Conservation (phyloP, 2,113 vertebrate species). For the Terrapene triunguis region DNA sequence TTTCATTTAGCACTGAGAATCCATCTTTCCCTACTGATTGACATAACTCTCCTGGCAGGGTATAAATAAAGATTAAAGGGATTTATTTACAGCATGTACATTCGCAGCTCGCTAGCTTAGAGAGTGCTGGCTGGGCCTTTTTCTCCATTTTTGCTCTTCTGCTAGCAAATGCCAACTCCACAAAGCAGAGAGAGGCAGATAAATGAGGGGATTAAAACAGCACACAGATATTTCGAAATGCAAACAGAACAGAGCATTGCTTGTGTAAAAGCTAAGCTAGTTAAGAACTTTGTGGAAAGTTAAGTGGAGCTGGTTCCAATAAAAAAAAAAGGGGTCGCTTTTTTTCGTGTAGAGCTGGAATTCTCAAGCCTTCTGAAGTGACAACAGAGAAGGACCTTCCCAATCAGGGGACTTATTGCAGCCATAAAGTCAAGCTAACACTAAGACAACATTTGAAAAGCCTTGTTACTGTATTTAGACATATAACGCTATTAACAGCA, state of each 20-base stretch:
- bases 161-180: not conserved
- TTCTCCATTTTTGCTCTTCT: not conserved
- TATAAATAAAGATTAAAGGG: constrained; percentile 47
- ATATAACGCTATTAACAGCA: constrained; percentile 32
- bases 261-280: constrained; percentile 23
- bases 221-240: constrained; percentile 59
- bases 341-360: constrained; percentile 48
- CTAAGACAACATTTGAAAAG: constrained; percentile 61
- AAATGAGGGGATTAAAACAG: constrained; percentile 70
- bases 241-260: constrained; percentile 51
- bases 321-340: constrained; percentile 63
- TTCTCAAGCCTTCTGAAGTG: constrained; percentile 62
- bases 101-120: not conserved
- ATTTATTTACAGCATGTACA: constrained; percentile 13
- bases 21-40: constrained; percentile 25
- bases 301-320: constrained; percentile 46
- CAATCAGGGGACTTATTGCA: constrained; percentile 70
- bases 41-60: constrained; percentile 14
- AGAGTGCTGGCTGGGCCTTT: not conserved
- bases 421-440: constrained; percentile 74
- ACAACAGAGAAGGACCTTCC: constrained; percentile 65
- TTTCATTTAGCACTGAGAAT: not conserved
- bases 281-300: constrained; percentile 22
- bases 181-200: constrained; percentile 34
- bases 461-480: constrained; percentile 58